Percentiles rank a stretch among this genome's conserved stretches.
Conservation (phyloP, 1,140 invertebrate species). For the Drosophila pseudoobscura region DNA sequence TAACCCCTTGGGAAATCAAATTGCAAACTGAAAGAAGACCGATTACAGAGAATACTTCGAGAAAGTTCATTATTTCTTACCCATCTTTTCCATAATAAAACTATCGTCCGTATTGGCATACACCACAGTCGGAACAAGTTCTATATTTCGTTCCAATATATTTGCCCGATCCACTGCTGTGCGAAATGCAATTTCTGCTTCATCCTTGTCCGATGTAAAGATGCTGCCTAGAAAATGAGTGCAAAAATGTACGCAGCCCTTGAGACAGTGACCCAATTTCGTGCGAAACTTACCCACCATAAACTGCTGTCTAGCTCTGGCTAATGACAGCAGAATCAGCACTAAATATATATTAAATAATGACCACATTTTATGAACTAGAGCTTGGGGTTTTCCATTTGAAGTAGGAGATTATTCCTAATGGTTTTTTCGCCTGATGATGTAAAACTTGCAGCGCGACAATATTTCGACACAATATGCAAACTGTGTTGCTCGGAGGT, state of each 20-base stretch:
- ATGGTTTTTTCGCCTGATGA: constrained; percentile 48
- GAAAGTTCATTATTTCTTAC: constrained; percentile 47
- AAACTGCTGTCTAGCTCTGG: constrained; percentile 55
- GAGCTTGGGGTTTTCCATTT: constrained; percentile 19
- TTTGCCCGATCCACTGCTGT: constrained; percentile 84
- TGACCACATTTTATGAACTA: constrained; percentile 37
- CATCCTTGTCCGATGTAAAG: constrained; percentile 82
- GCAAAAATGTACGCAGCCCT: not conserved
- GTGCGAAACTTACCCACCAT: constrained; percentile 62
- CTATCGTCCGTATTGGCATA: constrained; percentile 82
- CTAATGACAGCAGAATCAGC: constrained; percentile 22
- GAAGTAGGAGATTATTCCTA: not conserved
- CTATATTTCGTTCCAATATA: constrained; percentile 78
- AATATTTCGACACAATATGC: constrained; percentile 3
- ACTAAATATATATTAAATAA: constrained; percentile 25
- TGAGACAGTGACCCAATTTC: constrained; percentile 58
- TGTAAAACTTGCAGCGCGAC: constrained; percentile 49
- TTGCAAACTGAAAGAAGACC: constrained; percentile 84
- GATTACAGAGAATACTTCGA: too few relatives aligned
- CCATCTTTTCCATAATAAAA: constrained; percentile 83
- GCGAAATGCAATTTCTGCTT: constrained; percentile 84
- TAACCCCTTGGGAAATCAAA: constrained; percentile 86
- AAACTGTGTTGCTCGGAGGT: constrained; percentile 50
- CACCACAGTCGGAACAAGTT: constrained; percentile 75
- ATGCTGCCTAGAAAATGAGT: constrained; percentile 77